Percentiles rank a stretch among this genome's conserved stretches.
Conservation (phyloP, 64 coral and sea anemone species). For the Platygyra sinensis region DNA sequence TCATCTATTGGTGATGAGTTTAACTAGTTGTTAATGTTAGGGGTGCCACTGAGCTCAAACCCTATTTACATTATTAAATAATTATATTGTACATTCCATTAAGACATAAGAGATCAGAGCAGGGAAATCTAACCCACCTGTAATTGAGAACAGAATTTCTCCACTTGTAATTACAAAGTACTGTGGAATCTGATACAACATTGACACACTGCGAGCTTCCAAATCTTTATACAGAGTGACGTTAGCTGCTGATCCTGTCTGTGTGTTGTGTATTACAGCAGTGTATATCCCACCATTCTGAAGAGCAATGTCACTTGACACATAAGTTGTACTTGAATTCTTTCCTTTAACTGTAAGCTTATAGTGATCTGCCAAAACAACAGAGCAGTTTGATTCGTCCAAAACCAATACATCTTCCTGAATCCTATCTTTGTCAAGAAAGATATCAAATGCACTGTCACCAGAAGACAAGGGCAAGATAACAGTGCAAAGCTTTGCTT, state of each 20-base stretch:
- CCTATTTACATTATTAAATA: no score
- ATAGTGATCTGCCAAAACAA: conserved; percentile 52
- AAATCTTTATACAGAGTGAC: conserved; percentile 60
- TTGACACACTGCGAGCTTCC: conserved; percentile 64
- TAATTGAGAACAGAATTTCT: conserved; percentile 88
- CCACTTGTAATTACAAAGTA: conserved; percentile 93
- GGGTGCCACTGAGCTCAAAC: no score
- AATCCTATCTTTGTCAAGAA: conserved; percentile 22
- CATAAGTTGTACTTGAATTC: conserved; percentile 24
- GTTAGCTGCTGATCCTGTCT: neutral
- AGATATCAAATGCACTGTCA: conserved; percentile 42
- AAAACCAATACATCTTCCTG: conserved; percentile 32
- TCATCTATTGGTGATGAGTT: neutral
- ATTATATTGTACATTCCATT: no score
- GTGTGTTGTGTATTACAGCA: conserved; percentile 37
- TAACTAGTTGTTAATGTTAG: no score
- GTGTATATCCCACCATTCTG: conserved; percentile 72
- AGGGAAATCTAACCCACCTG: conserved; percentile 29
- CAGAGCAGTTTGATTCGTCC: conserved; percentile 32
- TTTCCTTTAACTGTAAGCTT: conserved; percentile 21
- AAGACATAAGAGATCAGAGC: no score
- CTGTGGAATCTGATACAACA: conserved; percentile 86
- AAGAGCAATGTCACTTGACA: conserved; percentile 26
- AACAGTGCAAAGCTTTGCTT: conserved; percentile 25
- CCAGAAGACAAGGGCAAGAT: neutral